Conservation (phyloP, 2,113 vertebrate genomes). For the Pangasianodon gigas region DNA sequence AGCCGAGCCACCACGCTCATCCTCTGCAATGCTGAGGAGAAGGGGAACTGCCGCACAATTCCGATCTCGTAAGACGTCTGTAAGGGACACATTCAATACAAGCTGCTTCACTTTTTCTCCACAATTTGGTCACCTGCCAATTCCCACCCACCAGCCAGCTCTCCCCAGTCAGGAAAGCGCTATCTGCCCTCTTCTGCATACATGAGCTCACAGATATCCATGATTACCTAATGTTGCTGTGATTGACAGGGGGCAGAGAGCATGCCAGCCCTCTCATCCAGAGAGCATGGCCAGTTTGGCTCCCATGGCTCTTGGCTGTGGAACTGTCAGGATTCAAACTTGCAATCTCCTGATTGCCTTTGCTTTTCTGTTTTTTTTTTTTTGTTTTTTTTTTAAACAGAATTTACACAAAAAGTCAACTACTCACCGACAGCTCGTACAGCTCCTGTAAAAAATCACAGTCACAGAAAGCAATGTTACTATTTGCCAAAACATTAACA, state of each 20-base stretch:
- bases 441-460: too few species aligned
- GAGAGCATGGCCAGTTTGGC: neutral
- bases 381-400: neutral
- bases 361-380: too few species aligned
- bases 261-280: neutral
- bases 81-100: constrained; percentile 2
- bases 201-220: neutral
- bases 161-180: neutral
- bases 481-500: neutral
- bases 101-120: neutral
- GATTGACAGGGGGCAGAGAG: neutral
- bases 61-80: constrained; percentile 91
- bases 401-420: neutral
- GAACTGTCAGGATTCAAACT: neutral
- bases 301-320: neutral
- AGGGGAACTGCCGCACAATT: constrained; percentile 95
- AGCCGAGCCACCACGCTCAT: constrained; percentile 90
- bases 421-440: constrained; percentile 89
- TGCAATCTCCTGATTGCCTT: neutral
- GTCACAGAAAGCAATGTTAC: neutral
- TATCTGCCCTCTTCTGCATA: neutral
- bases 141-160: neutral
- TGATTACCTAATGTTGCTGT: neutral
- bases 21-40: constrained; percentile 91
- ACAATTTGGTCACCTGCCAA: neutral